These are phyloP conservation scores for Sitodiplosis mosellana DNA, from an alignment of 1,140 invertebrate species.

Conservation along the genomic window DNA sequence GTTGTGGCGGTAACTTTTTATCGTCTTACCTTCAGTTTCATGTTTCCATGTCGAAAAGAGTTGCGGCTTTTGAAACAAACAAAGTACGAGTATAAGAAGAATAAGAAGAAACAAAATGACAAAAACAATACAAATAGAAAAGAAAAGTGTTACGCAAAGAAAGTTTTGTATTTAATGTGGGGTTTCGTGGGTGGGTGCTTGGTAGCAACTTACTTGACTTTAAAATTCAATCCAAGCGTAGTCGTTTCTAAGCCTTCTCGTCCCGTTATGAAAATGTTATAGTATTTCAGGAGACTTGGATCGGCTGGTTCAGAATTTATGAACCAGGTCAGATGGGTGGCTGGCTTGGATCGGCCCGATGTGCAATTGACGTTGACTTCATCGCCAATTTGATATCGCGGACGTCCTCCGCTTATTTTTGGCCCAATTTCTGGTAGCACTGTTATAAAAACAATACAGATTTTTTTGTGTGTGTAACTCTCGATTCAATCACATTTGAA, in stretches of 20 bases:
- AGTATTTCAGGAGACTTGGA: constrained; percentile 27
- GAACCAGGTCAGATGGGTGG: constrained; percentile 50
- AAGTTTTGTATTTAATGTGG: constrained; percentile 3
- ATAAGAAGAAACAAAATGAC: too few relatives aligned
- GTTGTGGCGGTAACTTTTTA: background rate
- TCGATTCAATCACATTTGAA: background rate
- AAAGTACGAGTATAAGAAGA: background rate
- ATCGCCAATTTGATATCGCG: constrained; percentile 45
- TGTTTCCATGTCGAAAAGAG: constrained; percentile 44
- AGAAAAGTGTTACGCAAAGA: too few relatives aligned
- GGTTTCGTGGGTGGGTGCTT: constrained; percentile 4
- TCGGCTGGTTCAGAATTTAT: constrained; percentile 50
- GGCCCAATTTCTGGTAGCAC: constrained; percentile 47
- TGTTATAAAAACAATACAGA: constrained; percentile 20
- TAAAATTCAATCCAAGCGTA: constrained; percentile 42
- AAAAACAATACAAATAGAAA: too few relatives aligned
- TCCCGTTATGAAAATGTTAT: constrained; percentile 31
- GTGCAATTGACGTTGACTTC: constrained; percentile 48
- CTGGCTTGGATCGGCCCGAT: constrained; percentile 44
- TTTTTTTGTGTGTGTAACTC: background rate
- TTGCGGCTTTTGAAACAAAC: constrained; percentile 16
- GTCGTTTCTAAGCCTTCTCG: constrained; percentile 40
- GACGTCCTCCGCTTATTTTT: constrained; percentile 39
- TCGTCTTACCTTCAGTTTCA: constrained; percentile 40
- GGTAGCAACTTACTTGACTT: constrained; percentile 25